Conservation (phyloP, 2,888 invertebrate species). For the Euspilapteryx auroguttella region DNA sequence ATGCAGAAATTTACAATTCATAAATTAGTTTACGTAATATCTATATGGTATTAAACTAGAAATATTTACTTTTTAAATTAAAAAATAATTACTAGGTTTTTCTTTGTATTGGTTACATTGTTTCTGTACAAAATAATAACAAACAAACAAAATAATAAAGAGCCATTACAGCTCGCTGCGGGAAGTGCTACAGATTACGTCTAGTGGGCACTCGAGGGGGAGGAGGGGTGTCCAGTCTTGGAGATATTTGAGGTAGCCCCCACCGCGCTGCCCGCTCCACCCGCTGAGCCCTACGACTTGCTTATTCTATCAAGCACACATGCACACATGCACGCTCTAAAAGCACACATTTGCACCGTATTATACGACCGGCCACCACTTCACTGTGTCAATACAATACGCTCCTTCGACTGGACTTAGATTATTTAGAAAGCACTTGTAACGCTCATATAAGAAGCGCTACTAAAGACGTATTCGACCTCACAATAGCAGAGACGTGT, state of each 20-base stretch:
- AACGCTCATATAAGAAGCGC: constrained; percentile 62
- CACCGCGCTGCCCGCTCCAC: constrained; percentile 16
- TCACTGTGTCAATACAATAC: constrained; percentile 63
- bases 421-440: constrained; percentile 65
- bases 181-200: constrained; percentile 54
- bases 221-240: constrained; percentile 42
- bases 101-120: too few relatives aligned
- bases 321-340: constrained; percentile 29
- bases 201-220: constrained; percentile 48
- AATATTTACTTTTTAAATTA: too few relatives aligned
- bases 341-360: constrained; percentile 33
- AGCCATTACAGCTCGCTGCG: constrained; percentile 48
- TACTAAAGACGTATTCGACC: constrained; percentile 56
- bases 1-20: too few relatives aligned
- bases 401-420: constrained; percentile 62
- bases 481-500: constrained; percentile 60
- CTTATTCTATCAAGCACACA: constrained; percentile 61
- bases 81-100: too few relatives aligned
- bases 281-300: constrained; percentile 52
- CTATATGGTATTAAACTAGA: too few relatives aligned
- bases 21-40: too few relatives aligned
- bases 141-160: constrained; percentile 44
- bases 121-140: too few relatives aligned
- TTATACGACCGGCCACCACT: constrained; percentile 62
- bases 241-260: constrained; percentile 45